Evolutionary conservation across 2,797 vertebrate species (phyloP).

Genomic region (Sparus aurata): DNA sequence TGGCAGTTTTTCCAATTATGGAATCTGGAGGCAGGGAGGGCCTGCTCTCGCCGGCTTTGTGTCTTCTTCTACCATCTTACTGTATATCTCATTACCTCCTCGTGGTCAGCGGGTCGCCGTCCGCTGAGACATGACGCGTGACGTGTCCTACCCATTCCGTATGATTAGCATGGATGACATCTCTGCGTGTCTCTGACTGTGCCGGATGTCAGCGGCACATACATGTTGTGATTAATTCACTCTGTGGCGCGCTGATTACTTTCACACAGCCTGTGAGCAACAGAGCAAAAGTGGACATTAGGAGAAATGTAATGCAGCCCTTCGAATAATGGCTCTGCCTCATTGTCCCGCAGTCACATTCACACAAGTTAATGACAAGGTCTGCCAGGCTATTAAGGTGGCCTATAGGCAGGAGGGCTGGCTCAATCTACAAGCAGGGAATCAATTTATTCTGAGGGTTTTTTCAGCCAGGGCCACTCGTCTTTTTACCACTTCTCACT

Average conservation of each 20-base stretch:
- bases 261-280: conserved; percentile 27
- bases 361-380: conserved; percentile 48
- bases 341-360: conserved; percentile 46
- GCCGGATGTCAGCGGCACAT: conserved; percentile 26
- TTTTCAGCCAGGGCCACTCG: too few relatives aligned
- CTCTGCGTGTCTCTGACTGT: conserved; percentile 14
- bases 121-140: conserved; percentile 43
- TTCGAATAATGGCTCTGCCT: conserved; percentile 54
- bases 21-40: conserved; percentile 20
- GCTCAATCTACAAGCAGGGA: conserved; percentile 34
- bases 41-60: conserved; percentile 2
- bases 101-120: conserved; percentile 51
- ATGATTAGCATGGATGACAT: conserved; percentile 48
- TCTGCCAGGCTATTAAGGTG: conserved; percentile 39
- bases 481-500: conserved; percentile 12
- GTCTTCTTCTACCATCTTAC: conserved; percentile 11
- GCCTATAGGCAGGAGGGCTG: conserved; percentile 29
- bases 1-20: conserved; percentile 31
- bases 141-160: conserved; percentile 42
- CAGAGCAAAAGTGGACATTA: conserved; percentile 40
- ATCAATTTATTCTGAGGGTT: conserved; percentile 6
- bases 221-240: conserved; percentile 44
- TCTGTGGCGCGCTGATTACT: conserved; percentile 14
- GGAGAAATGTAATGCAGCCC: conserved; percentile 43
- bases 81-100: conserved; percentile 48